A percentile compares a stretch with the other conserved stretches of the same genome.
phyloP scores from a whole-genome alignment of 2,888 invertebrate species.

The Drosophila atroscutellata region DNA sequence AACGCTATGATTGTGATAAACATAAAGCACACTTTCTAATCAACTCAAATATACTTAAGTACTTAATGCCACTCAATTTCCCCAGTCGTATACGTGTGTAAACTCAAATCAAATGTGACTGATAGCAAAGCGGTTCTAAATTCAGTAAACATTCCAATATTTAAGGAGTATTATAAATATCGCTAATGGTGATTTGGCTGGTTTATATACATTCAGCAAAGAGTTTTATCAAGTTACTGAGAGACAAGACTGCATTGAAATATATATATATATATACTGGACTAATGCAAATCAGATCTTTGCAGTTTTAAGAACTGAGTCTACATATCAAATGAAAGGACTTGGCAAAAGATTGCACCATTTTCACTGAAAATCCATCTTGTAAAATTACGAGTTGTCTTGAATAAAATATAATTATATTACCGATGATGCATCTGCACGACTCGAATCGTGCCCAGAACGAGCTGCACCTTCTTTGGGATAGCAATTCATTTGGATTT shows the following conservation, averaged over 20 bases:
- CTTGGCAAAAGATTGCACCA: neutral
- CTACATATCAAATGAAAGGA: neutral
- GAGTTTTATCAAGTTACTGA: neutral
- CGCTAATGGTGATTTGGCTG: neutral
- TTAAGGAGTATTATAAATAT: neutral
- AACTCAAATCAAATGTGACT: neutral
- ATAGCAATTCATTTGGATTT: constrained; percentile 85
- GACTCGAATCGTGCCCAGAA: constrained; percentile 71
- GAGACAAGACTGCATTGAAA: neutral
- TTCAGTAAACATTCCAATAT: neutral
- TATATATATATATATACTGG: neutral
- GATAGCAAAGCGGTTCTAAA: neutral
- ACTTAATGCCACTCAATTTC: neutral
- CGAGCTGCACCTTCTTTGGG: constrained; percentile 70
- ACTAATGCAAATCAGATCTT: neutral
- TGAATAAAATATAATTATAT: constrained; percentile 19
- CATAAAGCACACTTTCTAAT: neutral
- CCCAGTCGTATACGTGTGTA: neutral
- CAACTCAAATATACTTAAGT: neutral
- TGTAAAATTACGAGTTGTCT: neutral
- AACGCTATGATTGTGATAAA: constrained; percentile 17
- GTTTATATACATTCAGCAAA: neutral
- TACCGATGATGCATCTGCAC: constrained; percentile 74
- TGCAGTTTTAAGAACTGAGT: neutral
- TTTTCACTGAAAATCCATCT: too few relatives aligned